Conservation (phyloP, 30 jellyfish, hydroid and myxozoan species). For the Aurelia aurita complex sp. Pacific region DNA sequence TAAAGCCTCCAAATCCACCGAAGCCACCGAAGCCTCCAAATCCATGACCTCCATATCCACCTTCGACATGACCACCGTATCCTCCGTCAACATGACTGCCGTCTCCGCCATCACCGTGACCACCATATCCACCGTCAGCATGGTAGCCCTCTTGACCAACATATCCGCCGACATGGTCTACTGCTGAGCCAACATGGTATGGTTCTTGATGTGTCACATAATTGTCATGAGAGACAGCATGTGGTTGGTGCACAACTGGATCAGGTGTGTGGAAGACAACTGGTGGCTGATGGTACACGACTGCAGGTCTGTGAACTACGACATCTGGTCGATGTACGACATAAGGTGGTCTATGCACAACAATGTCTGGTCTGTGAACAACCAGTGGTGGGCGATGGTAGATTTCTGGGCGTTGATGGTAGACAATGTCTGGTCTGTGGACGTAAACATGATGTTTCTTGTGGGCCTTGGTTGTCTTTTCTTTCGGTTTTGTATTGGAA, state of each 20-base stretch:
- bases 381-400: slow-evolving; percentile 88
- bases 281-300: slow-evolving; percentile 93
- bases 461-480: slow-evolving; percentile 36
- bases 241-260: slow-evolving; percentile 84
- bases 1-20: slow-evolving; percentile 8
- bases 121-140: slow-evolving; percentile 12
- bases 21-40: slow-evolving; percentile 39
- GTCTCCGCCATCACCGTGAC: neutral
- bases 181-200: slow-evolving; percentile 67
- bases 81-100: slow-evolving; percentile 13
- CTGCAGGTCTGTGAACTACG: slow-evolving; percentile 87
- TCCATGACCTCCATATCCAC: slow-evolving; percentile 24
- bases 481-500: neutral
- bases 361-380: slow-evolving; percentile 85
- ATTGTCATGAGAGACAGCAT: slow-evolving; percentile 79
- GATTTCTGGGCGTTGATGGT: slow-evolving; percentile 86
- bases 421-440: slow-evolving; percentile 79
- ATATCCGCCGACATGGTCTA: slow-evolving; percentile 63
- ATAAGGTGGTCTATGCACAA: slow-evolving; percentile 77
- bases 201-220: slow-evolving; percentile 87
- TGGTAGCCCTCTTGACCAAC: slow-evolving; percentile 59
- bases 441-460: slow-evolving; percentile 86
- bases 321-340: slow-evolving; percentile 86
- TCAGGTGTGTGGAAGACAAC: slow-evolving; percentile 92
- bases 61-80: slow-evolving; percentile 27